phyloP scores from a whole-genome alignment of 2,888 invertebrate genomes.

The Zele albiditarsus region DNA sequence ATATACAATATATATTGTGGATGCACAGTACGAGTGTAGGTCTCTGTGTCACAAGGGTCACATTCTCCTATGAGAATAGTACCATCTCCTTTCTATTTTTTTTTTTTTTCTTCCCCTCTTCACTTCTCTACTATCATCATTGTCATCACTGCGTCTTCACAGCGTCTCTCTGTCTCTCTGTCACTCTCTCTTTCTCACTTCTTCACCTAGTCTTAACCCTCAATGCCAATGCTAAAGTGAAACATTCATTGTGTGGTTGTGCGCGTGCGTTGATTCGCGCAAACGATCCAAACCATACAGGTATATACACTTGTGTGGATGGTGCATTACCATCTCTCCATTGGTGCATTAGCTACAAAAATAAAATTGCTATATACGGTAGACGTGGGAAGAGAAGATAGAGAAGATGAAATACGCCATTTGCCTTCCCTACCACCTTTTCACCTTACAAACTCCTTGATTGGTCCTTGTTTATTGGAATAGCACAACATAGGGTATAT shows the following conservation, averaged over 20 bases:
- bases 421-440: conserved; percentile 40
- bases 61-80: conserved; percentile 55
- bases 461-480: conserved; percentile 30
- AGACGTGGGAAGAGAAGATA: conserved; percentile 30
- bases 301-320: conserved; percentile 1
- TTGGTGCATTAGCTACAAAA: conserved; percentile 14
- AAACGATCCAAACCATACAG: background rate
- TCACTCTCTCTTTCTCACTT: background rate
- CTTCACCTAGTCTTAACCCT: background rate
- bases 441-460: conserved; percentile 33
- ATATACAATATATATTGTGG: conserved; percentile 33
- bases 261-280: conserved; percentile 1
- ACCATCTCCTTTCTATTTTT: conserved; percentile 35
- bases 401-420: conserved; percentile 36
- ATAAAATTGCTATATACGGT: conserved; percentile 13
- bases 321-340: conserved; percentile 45
- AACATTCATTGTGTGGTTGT: conserved; percentile 4
- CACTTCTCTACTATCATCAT: conserved; percentile 31
- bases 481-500: conserved; percentile 48
- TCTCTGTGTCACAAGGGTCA: conserved; percentile 72
- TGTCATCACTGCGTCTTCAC: conserved; percentile 3
- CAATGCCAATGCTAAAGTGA: conserved; percentile 12
- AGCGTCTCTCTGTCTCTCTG: background rate
- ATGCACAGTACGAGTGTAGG: conserved; percentile 62
- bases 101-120: conserved; percentile 25